A percentile compares a stretch with the other conserved stretches of the same genome.
Conservation (phyloP, 2,113 vertebrate genomes). For the Lamprologus ornatipinnis region DNA sequence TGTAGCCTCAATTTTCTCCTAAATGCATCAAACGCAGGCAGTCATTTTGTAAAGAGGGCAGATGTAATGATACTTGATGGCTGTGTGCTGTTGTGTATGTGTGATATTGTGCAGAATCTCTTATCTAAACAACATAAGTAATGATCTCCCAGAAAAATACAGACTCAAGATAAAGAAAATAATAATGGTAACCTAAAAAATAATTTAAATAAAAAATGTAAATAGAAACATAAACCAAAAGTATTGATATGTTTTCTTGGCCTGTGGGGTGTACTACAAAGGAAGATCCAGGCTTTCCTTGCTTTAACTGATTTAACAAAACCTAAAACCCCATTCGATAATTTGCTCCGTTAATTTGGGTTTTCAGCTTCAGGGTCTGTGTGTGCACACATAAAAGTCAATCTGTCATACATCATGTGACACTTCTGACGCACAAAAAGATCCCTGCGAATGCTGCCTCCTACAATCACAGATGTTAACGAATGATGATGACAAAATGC, state of each 20-base stretch:
- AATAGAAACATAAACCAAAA: not conserved
- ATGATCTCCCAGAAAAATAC: not conserved
- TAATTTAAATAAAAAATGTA: not conserved
- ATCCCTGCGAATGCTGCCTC: not conserved
- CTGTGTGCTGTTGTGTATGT: not conserved
- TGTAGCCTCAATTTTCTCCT: not conserved
- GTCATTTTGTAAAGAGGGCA: not conserved
- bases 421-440: not conserved
- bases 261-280: not conserved
- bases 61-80: not conserved
- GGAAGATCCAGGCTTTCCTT: not conserved
- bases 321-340: not conserved
- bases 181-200: not conserved
- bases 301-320: not conserved
- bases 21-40: not conserved
- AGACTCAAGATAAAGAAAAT: not conserved
- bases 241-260: not conserved
- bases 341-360: not conserved
- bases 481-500: not conserved
- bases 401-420: not conserved
- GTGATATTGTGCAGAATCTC: not conserved
- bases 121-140: not conserved
- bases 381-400: not conserved
- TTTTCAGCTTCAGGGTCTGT: not conserved
- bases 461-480: not conserved